Evolutionary conservation across 2,797 vertebrate genomes (phyloP), one percentile per base, ranked within the genome.

Genomic region (Myotis myotis): DNA sequence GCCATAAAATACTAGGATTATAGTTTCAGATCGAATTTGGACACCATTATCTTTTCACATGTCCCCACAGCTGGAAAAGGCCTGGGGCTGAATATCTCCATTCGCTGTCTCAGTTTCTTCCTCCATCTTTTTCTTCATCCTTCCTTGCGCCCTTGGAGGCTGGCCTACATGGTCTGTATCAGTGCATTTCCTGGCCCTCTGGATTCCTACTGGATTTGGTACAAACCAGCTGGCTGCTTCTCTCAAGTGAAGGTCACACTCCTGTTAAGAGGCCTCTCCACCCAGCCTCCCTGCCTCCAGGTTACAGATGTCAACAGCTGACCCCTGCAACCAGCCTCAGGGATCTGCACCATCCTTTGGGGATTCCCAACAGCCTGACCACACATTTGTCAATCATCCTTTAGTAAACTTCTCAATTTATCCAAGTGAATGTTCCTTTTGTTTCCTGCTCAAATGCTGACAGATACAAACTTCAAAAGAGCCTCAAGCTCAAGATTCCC

Each of bases 371-470:
- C 9, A 72, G 79, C 33, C 66, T 60, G n/a, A 41, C 47, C 71
- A 86, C 60, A 44, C 49, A 17, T 62, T 64, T 38, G 28, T 71
- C 66, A 86, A 71, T 74, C 22, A 87, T 68, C 30, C 6, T 22
- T 36, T 55, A 74, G 68, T 72, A 55, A 91, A 78, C 12, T n/a
- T 28, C 36, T 74, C 33, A 30, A 30, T 68, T 72, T 60, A 62
- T 30, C 38, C 87, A 66, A 25, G 49, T 51, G 33, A 78, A 85
- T 36, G 8, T 93, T 70, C 30, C 44, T 84, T 84, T 92, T 38
- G 13, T 74, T 25, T 82, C 70, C 68, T 66, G 5, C n/a, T 22
- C 33, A 80, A 80, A 60, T 8, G 4, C 78, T 12, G 22, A 51
- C 30, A 75, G 53, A 95, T 72, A 38, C 16, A 49, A 47, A 57